Base-by-base conservation (phyloP, 2,113 vertebrate genomes). In the Coryphaenoides rupestris region DNA sequence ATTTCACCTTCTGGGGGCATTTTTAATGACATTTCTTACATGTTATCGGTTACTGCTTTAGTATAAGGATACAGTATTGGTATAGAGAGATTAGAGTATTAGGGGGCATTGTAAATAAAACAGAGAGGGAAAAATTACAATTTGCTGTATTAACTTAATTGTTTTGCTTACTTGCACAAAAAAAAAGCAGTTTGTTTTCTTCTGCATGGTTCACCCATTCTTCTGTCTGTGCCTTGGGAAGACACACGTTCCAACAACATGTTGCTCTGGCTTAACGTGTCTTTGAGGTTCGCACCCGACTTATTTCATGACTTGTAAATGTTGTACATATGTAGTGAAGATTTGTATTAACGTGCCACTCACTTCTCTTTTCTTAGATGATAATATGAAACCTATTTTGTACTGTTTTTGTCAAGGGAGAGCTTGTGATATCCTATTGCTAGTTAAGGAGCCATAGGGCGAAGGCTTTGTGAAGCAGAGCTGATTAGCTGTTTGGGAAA, bases 211-310 rank as follows among this genome's bases (percentile, higher is more conserved):
- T 86, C 77, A 72, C 67, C 60, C 84, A 72, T 88, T 84, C 60
- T 85, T 76, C 88, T 92, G 85, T 82, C 87, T 84, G 93, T 95
- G 92, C 93, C 94, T 92, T 92, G 82, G 63, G 22, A 79, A 84
- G 79, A 79, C 79, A 79, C 79, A 63, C 46, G 52, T 74, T 82
- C 79, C 70, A 40, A 87, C 65, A 54, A 78, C 64, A 69, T 21
- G 46, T 70, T 70, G 68, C 83, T 73, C 62, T 75, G 78, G 76
- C 86, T 80, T 83, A 76, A 65, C 53, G 45, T 21, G 80, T 56
- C 62, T 47, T 70, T 77, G 50, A 49, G 70, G 73, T 89, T 74
- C 65, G 62, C 55, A 69, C 79, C 72, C 74, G 79, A 86, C 68
- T 63, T 55, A 86, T 79, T 87, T 83, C 81, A 76, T 47, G 53